Percentiles rank a stretch among this genome's conserved stretches.
phyloP scores from a whole-genome alignment of 2,888 invertebrate species.

The Drosophila lutescens region DNA sequence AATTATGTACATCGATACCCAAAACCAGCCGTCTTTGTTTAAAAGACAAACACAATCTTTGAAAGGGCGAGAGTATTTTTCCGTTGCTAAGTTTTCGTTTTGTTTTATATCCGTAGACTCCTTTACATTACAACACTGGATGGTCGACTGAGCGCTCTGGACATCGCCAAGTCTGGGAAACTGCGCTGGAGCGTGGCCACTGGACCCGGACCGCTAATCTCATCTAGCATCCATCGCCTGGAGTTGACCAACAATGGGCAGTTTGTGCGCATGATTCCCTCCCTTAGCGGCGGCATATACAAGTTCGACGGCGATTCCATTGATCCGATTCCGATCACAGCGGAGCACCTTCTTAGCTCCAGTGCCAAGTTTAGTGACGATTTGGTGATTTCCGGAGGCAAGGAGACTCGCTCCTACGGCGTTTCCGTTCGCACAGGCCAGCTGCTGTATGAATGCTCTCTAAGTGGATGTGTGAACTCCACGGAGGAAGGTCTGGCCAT shows the following conservation, averaged over 20 bases:
- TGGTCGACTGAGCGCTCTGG: slow-evolving; percentile 93
- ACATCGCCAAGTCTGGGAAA: slow-evolving; percentile 88
- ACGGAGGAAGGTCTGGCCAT: slow-evolving; percentile 85
- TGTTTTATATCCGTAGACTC: slow-evolving; percentile 85
- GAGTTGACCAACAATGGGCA: slow-evolving; percentile 94
- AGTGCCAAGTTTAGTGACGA: slow-evolving; percentile 95
- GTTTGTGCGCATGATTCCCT: slow-evolving; percentile 95
- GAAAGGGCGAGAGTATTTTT: slow-evolving; percentile 28
- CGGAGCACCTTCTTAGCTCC: slow-evolving; percentile 93
- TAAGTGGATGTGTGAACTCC: slow-evolving; percentile 89
- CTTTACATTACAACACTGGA: slow-evolving; percentile 95
- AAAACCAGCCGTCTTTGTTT: too few species aligned
- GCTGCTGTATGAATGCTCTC: slow-evolving; percentile 91
- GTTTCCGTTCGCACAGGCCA: slow-evolving; percentile 90
- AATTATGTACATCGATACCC: too few species aligned
- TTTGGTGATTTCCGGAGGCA: slow-evolving; percentile 94
- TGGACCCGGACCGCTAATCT: slow-evolving; percentile 90
- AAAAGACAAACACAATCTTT: background rate
- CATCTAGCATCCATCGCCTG: slow-evolving; percentile 94
- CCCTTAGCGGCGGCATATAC: slow-evolving; percentile 95
- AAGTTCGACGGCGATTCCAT: slow-evolving; percentile 95
- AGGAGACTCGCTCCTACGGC: slow-evolving; percentile 94
- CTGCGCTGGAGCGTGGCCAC: slow-evolving; percentile 92
- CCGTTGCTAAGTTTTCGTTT: slow-evolving; percentile 4
- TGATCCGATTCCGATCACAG: slow-evolving; percentile 93